phyloP scores from a whole-genome alignment of 2,113 vertebrate genomes.

The Oreochromis spilurus region DNA sequence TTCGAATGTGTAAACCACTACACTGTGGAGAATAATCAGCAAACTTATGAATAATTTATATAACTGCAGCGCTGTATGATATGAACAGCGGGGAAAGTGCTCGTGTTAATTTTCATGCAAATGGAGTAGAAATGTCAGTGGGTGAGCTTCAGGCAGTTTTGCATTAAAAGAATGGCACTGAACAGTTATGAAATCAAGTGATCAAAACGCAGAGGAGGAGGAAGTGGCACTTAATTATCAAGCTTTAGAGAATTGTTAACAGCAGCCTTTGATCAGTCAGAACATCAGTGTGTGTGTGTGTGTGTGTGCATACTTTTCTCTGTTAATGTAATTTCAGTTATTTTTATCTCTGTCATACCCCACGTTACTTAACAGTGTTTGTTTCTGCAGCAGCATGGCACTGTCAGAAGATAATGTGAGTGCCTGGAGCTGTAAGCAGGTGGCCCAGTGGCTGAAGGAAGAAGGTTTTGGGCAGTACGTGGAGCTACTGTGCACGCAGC shows the following conservation, averaged over 20 bases:
- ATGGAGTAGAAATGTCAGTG: neutral
- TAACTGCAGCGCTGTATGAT: neutral
- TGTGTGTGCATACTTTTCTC: neutral
- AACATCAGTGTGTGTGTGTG: neutral
- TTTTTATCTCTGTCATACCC: neutral
- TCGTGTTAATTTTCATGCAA: neutral
- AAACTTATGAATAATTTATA: neutral
- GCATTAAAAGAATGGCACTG: neutral
- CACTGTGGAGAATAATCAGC: neutral
- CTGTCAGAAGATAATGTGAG: constrained; percentile 75
- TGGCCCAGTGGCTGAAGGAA: constrained; percentile 85
- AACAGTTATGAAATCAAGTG: neutral
- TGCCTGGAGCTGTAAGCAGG: constrained; percentile 83
- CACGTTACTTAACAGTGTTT: neutral
- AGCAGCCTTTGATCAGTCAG: neutral
- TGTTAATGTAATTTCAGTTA: neutral
- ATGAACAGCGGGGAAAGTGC: neutral
- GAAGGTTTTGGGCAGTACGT: constrained; percentile 90
- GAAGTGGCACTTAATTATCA: neutral
- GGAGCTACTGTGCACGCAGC: constrained; percentile 82
- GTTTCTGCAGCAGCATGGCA: constrained; percentile 75
- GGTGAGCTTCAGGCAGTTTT: neutral
- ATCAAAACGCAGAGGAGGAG: neutral
- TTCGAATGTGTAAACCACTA: neutral
- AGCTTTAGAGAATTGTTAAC: neutral